Conservation (phyloP, 2,888 invertebrate genomes). For the Thecophora atra region DNA sequence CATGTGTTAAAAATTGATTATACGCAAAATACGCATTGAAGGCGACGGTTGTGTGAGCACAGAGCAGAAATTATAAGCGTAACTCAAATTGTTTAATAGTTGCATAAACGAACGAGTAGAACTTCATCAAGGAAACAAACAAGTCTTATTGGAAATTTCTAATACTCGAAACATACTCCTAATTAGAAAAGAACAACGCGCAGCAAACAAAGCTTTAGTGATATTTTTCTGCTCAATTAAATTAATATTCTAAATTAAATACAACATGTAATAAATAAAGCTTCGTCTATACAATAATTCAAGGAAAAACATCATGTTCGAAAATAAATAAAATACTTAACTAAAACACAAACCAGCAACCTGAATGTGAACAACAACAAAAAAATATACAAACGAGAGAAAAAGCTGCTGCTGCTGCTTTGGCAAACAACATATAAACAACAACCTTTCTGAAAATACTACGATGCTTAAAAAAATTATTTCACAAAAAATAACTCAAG, state of each 20-base stretch:
- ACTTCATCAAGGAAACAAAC: background rate
- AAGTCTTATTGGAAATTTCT: background rate
- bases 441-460: constrained; percentile 2
- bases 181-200: background rate
- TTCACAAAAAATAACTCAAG: constrained; percentile 11
- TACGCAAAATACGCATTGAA: constrained; percentile 16
- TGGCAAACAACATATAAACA: constrained; percentile 20
- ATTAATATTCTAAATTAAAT: background rate
- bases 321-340: constrained; percentile 35
- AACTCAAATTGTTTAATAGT: background rate
- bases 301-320: constrained; percentile 23
- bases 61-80: background rate
- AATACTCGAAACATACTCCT: background rate
- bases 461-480: constrained; percentile 1
- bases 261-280: background rate
- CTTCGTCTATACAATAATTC: constrained; percentile 20
- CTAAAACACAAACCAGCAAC: constrained; percentile 25
- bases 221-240: background rate
- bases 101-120: background rate
- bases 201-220: background rate
- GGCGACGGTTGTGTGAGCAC: constrained; percentile 16
- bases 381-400: constrained; percentile 7
- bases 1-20: constrained; percentile 3
- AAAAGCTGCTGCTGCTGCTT: constrained; percentile 8
- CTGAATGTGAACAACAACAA: constrained; percentile 27